A percentile compares a stretch with the other conserved stretches of the same genome.
Evolutionary conservation across 2,888 invertebrate genomes (phyloP).

Genomic region (Ditylenchus weischeri): DNA sequence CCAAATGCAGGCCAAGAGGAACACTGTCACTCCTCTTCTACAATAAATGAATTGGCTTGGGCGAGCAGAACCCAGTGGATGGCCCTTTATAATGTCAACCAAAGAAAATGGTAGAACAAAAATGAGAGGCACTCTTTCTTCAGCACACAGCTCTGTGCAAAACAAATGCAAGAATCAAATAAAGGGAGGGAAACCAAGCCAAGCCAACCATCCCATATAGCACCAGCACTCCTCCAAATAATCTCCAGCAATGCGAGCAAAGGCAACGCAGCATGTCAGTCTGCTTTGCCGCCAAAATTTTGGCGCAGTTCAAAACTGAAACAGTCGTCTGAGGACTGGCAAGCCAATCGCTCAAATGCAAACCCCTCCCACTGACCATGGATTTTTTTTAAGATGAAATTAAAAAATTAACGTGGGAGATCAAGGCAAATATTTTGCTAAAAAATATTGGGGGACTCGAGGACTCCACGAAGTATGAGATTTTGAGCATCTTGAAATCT

Average conservation of each 20-base stretch:
- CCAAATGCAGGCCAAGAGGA: slow-evolving; percentile 7
- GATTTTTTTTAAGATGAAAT: no score
- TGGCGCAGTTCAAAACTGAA: no score
- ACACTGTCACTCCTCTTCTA: background rate
- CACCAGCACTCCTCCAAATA: background rate
- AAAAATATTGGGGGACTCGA: no score
- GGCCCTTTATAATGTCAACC: background rate
- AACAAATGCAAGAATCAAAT: background rate
- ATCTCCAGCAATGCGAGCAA: background rate
- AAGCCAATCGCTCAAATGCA: no score
- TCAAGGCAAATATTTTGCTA: no score
- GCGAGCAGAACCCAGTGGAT: background rate
- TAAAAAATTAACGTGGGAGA: no score
- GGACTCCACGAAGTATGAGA: no score
- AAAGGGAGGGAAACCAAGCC: slow-evolving; percentile 3
- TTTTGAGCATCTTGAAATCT: no score
- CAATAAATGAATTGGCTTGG: slow-evolving; percentile 10
- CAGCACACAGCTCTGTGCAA: background rate
- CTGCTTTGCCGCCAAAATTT: no score
- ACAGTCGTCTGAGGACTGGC: no score
- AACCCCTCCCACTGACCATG: no score
- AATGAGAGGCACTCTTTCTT: background rate
- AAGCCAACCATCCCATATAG: slow-evolving; percentile 5
- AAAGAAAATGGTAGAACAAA: slow-evolving; percentile 4
- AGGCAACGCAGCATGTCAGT: no score